phyloP scores from a whole-genome alignment of 2,888 invertebrate genomes.

The Callinectes sapidus region DNA sequence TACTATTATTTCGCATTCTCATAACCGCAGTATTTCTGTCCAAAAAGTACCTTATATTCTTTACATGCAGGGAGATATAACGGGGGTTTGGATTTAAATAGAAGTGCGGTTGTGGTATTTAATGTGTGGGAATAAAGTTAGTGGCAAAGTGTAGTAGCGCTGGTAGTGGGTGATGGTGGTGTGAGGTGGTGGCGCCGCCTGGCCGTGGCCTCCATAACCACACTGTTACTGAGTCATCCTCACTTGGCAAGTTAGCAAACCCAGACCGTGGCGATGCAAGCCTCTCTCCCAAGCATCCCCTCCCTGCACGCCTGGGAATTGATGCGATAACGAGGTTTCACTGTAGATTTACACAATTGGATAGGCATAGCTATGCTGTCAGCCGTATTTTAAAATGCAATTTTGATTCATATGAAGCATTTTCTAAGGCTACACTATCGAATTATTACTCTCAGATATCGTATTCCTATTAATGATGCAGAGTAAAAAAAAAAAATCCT shows the following conservation, averaged over 20 bases:
- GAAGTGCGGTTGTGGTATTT: background rate
- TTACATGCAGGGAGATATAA: background rate
- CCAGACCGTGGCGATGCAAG: background rate
- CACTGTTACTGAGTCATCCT: slow-evolving; percentile 52
- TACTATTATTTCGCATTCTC: background rate
- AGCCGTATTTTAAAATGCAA: no score
- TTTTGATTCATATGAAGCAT: no score
- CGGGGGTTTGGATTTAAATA: background rate
- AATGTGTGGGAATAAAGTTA: background rate
- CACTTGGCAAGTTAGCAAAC: slow-evolving; percentile 30
- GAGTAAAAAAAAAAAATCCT: no score
- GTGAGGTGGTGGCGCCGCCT: slow-evolving; percentile 39
- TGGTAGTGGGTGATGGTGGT: background rate
- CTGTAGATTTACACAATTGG: no score
- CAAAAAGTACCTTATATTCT: background rate
- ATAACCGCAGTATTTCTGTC: background rate
- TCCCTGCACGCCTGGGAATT: no score
- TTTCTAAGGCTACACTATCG: no score
- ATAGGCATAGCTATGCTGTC: no score
- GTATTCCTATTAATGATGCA: no score
- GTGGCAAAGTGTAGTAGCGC: background rate
- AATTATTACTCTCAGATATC: no score
- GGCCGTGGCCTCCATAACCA: slow-evolving; percentile 5
- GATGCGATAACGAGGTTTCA: no score
- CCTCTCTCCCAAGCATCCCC: no score